Evolutionary conservation across 2,797 vertebrate species (phyloP).

Genomic region (Mus minutoides): DNA sequence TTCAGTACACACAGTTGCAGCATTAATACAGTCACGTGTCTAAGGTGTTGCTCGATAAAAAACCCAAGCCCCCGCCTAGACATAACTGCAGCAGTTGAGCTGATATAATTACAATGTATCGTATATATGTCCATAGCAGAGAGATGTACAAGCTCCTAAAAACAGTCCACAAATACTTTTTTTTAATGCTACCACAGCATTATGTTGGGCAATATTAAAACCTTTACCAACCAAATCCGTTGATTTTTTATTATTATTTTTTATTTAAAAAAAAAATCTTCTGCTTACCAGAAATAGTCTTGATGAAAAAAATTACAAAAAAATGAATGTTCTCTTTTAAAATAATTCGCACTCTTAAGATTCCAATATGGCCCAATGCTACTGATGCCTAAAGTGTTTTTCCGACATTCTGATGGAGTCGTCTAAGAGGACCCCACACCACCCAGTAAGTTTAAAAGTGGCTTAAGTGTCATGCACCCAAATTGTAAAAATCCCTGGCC

Average conservation of each 20-base stretch:
- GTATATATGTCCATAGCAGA: constrained; percentile 86
- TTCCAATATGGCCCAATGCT: constrained; percentile 89
- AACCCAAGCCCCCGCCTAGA: constrained; percentile 88
- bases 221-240: constrained; percentile 81
- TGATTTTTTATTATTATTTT: constrained; percentile 31
- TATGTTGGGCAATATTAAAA: constrained; percentile 89
- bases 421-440: constrained; percentile 86
- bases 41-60: constrained; percentile 90
- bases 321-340: constrained; percentile 84
- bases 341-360: constrained; percentile 86
- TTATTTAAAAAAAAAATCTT: constrained; percentile 72
- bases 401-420: constrained; percentile 85
- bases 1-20: constrained; percentile 93
- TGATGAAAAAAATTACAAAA: constrained; percentile 84
- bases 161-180: constrained; percentile 87
- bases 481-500: constrained; percentile 90
- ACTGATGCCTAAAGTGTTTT: constrained; percentile 81
- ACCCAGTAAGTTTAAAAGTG: constrained; percentile 89
- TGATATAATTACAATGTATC: constrained; percentile 85
- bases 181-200: constrained; percentile 87
- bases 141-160: constrained; percentile 89
- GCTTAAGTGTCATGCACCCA: constrained; percentile 91
- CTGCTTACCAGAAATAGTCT: constrained; percentile 83
- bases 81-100: constrained; percentile 87
- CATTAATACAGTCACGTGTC: constrained; percentile 92